Base-by-base conservation (phyloP, 2,797 vertebrate genomes). In the Protosalanx chinensis region DNA sequence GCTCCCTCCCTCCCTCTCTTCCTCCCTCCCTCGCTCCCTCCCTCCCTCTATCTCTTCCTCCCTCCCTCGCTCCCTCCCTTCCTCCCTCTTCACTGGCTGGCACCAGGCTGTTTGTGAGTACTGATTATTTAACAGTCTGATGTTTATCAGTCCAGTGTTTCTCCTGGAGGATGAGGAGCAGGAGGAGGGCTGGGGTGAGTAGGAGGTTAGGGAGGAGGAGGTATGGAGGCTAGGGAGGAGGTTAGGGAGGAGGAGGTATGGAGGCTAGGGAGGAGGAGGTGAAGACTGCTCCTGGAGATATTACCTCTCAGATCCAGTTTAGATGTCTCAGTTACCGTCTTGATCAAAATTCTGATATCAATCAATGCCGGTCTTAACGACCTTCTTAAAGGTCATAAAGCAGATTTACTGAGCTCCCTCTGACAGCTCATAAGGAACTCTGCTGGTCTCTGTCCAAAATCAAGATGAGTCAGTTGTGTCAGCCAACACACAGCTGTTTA, bases 311-410 rank as follows among this genome's bases (percentile, higher is more conserved):
- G n/a, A 58, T 70, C 61, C 67, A 70, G 69, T 69, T 70, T 41
- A 41, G 37, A 67, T 15, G 10, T 30, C 56, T 73, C 29, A 62
- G 59, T 73, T 59, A 62, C 60, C n/a, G 67, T n/a, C 51, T 49
- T 16, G 5, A 6, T 29, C 23, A 13, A 59, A 64, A 69, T 61
- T 56, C 46, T 18, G 27, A 67, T 20, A 46, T 63, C 27, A 51
- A 37, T 35, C 62, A 72, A 20, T 65, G 51, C 18, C 46, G 12
- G 27, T 32, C 4, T 12, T 63, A 63, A 71, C 16, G 15, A 61
- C 63, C 53, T 71, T 63, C 32, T 41, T 41, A 71, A 71, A 76
- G 69, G 64, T 71, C 59, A 63, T 57, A 58, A 67, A 76, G 6
- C 20, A 51, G 46, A 57, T 76, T 71, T 71, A 61, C 30, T 63